Conservation (phyloP, 2,797 vertebrate species). For the Schizopygopsis pylzovi region DNA sequence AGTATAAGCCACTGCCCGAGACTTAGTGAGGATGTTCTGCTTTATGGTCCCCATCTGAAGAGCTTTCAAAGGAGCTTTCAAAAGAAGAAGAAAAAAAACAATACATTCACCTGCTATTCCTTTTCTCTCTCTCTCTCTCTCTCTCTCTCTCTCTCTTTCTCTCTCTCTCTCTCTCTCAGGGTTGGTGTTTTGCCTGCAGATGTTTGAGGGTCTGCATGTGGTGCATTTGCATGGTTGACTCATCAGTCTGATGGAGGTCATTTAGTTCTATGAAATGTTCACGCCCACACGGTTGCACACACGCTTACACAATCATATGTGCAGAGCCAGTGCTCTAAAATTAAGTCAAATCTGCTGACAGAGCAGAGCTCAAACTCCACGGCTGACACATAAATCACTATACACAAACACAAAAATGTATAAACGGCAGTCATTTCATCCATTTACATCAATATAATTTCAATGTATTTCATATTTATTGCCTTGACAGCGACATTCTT, state of each 20-base stretch:
- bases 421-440: background rate
- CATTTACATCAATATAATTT: background rate
- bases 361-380: background rate
- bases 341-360: conserved; percentile 8
- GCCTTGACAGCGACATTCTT: background rate
- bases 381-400: background rate
- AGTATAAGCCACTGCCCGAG: background rate
- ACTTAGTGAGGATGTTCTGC: background rate
- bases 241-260: conserved; percentile 11
- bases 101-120: too few relatives aligned
- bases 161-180: background rate
- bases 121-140: background rate
- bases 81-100: background rate
- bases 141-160: background rate
- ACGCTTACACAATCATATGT: background rate
- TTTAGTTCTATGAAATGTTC: conserved; percentile 3
- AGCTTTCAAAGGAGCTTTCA: too few relatives aligned
- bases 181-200: background rate
- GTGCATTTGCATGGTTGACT: conserved; percentile 11
- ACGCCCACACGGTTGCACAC: background rate
- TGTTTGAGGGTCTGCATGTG: background rate
- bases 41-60: background rate
- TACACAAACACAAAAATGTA: background rate
- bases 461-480: background rate
- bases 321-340: background rate